phyloP scores from a whole-genome alignment of 2,888 invertebrate genomes.

The Drosophila suboccidentalis region DNA sequence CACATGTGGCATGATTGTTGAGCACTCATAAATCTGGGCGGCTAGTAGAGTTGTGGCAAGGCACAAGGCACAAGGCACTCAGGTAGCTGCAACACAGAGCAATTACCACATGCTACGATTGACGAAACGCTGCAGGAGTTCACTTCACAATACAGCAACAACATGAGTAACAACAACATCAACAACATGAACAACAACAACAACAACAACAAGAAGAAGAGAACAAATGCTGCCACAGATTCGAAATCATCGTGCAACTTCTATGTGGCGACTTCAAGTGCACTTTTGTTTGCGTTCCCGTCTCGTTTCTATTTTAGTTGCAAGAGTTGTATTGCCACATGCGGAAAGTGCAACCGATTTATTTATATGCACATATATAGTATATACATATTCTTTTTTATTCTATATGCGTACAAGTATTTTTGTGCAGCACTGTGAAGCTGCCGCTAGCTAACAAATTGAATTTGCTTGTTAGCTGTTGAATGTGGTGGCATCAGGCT shows the following conservation, averaged over 20 bases:
- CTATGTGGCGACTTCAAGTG: constrained; percentile 74
- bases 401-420: constrained; percentile 7
- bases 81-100: constrained; percentile 53
- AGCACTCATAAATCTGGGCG: constrained; percentile 60
- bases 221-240: constrained; percentile 8
- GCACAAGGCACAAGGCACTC: constrained; percentile 9
- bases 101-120: constrained; percentile 79
- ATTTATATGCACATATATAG: constrained; percentile 56
- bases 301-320: constrained; percentile 25
- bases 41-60: constrained; percentile 23
- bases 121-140: constrained; percentile 73
- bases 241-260: constrained; percentile 5
- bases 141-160: constrained; percentile 28
- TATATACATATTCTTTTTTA: constrained; percentile 32
- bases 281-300: constrained; percentile 39
- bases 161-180: neutral
- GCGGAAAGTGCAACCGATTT: constrained; percentile 67
- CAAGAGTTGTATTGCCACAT: constrained; percentile 64
- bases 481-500: constrained; percentile 6
- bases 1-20: constrained; percentile 45
- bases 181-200: neutral
- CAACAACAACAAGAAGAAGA: neutral
- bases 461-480: constrained; percentile 65
- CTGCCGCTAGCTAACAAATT: constrained; percentile 46
- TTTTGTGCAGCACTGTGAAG: constrained; percentile 32